Evolutionary conservation across 1,140 invertebrate species (phyloP).

Genomic region (Sipha flava): DNA sequence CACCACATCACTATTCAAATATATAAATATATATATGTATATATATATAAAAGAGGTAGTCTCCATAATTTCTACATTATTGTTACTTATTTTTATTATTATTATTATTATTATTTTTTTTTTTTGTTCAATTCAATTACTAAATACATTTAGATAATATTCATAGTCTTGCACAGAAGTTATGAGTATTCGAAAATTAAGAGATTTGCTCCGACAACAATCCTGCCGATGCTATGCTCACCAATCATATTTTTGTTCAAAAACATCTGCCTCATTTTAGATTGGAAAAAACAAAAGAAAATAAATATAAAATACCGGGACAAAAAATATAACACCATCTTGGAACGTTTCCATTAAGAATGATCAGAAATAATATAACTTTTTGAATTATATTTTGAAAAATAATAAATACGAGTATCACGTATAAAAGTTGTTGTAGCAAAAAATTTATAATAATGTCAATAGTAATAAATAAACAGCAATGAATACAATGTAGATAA

Average conservation of each 20-base stretch:
- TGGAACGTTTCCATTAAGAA: slow-evolving; percentile 28
- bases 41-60: too few species aligned
- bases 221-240: not conserved
- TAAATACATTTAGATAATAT: slow-evolving; percentile 4
- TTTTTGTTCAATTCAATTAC: not conserved
- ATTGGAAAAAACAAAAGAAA: slow-evolving; percentile 4
- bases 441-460: not conserved
- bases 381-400: slow-evolving; percentile 1
- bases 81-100: not conserved
- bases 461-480: not conserved
- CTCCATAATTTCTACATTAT: too few species aligned
- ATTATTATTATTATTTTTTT: not conserved
- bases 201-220: not conserved
- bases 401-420: slow-evolving; percentile 26
- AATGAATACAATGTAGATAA: not conserved
- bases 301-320: not conserved
- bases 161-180: not conserved
- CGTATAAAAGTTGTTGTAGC: not conserved
- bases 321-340: slow-evolving; percentile 2
- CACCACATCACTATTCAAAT: not conserved
- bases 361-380: slow-evolving; percentile 21
- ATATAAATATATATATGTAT: too few species aligned
- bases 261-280: slow-evolving; percentile 9
- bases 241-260: slow-evolving; percentile 25
- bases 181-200: slow-evolving; percentile 14